phyloP scores from a whole-genome alignment of 2,888 invertebrate species.

The Lithodes maja region DNA sequence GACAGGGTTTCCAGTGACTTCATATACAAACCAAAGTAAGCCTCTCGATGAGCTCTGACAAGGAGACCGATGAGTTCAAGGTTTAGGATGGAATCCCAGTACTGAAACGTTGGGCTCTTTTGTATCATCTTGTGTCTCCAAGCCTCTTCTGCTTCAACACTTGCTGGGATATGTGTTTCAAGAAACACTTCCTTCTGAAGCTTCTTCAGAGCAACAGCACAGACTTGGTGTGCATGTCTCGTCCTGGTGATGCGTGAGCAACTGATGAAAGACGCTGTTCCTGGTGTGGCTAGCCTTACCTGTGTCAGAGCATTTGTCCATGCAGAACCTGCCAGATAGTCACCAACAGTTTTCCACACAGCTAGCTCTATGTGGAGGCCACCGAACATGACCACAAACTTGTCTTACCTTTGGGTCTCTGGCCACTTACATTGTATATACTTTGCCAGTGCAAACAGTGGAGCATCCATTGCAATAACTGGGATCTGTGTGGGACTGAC shows the following conservation, averaged over 20 bases:
- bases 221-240: slow-evolving; percentile 7
- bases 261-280: slow-evolving; percentile 70
- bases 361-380: slow-evolving; percentile 73
- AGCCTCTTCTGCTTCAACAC: background rate
- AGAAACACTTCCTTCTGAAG: slow-evolving; percentile 26
- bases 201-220: background rate
- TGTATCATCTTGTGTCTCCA: background rate
- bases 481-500: slow-evolving; percentile 51
- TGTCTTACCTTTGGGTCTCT: slow-evolving; percentile 72
- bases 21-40: background rate
- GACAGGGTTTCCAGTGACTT: no score
- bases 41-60: background rate
- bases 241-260: slow-evolving; percentile 22
- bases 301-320: background rate
- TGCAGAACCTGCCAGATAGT: background rate
- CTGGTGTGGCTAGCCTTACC: slow-evolving; percentile 70
- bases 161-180: background rate
- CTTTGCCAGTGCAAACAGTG: background rate
- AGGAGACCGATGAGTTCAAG: background rate
- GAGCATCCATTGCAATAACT: slow-evolving; percentile 71
- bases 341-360: slow-evolving; percentile 71
- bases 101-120: background rate
- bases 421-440: slow-evolving; percentile 72
- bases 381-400: slow-evolving; percentile 72
- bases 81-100: slow-evolving; percentile 1